A percentile compares a stretch with the other conserved stretches of the same genome.
Conservation (phyloP, 2,888 invertebrate genomes). For the Nomada ferruginata region DNA sequence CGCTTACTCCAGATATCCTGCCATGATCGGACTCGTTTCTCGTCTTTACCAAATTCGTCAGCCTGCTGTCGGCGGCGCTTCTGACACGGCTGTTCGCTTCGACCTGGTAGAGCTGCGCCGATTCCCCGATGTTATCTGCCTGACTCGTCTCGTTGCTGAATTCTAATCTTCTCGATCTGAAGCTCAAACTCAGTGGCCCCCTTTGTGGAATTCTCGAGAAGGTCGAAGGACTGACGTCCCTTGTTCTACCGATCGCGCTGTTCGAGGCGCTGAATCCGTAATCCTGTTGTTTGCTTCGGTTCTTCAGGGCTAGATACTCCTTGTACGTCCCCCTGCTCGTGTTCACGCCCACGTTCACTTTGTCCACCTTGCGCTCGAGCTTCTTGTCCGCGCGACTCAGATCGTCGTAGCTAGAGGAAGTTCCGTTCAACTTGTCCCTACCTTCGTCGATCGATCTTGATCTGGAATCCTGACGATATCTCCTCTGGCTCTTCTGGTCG, state of each 20-base stretch:
- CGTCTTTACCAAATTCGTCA: constrained; percentile 64
- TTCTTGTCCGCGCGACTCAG: constrained; percentile 71
- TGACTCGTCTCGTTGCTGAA: constrained; percentile 28
- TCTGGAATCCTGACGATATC: constrained; percentile 71
- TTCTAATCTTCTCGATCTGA: constrained; percentile 57
- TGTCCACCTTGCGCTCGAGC: constrained; percentile 64
- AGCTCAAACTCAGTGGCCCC: constrained; percentile 65
- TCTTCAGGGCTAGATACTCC: constrained; percentile 71
- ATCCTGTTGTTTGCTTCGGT: constrained; percentile 66
- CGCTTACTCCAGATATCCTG: constrained; percentile 43
- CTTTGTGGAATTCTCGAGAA: constrained; percentile 74
- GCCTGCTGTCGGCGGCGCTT: constrained; percentile 20
- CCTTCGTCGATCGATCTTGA: constrained; percentile 73
- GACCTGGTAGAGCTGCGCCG: constrained; percentile 12
- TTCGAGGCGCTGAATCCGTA: constrained; percentile 67
- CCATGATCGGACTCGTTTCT: constrained; percentile 64
- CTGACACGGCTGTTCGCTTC: constrained; percentile 41
- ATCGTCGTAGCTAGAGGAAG: constrained; percentile 78
- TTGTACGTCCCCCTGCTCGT: constrained; percentile 75
- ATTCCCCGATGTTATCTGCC: not conserved
- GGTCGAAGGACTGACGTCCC: constrained; percentile 64
- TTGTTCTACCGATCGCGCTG: constrained; percentile 47
- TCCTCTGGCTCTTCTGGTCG: constrained; percentile 74
- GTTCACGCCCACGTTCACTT: constrained; percentile 70
- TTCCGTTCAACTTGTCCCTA: constrained; percentile 71